Evolutionary conservation across 2,797 vertebrate species (phyloP), one percentile per base, ranked within the genome.

Genomic region (Megalops cyprinoides): DNA sequence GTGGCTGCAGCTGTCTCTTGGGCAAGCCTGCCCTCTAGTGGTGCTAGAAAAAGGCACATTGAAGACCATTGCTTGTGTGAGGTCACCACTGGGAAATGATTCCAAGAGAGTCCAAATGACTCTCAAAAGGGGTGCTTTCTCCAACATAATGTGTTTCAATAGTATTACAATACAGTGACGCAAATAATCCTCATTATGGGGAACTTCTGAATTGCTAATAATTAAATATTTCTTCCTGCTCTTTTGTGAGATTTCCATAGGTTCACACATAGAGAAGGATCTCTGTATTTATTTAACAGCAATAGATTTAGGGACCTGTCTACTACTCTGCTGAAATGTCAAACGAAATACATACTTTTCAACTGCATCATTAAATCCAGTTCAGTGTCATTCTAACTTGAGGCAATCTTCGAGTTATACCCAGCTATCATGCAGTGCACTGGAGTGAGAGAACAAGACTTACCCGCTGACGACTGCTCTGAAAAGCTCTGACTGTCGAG

Each of bases 21-120:
- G 92, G 89, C 89, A 90, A 91, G 86, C 84, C 89, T 92, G 92
- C 91, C 90, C 89, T 91, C 91, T 91, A 80, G 90, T 91, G 92
- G 89, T 55, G 65, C 53, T 23, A 4, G 1, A 8, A 80, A 62
- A 69, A 49, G 46, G 74, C 25, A 28, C 12, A 56, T 18, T 12
- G 28, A 34, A 74, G 25, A 42, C 8, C 48, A 48, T 58, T 31
- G 3, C 20, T 4, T 42, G 8, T 18, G n/a, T 20, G 3, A 39
- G 65, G 18, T 20, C 1, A 69, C 5, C n/a, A n/a, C n/a, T n/a
- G n/a, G n/a, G n/a, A n/a, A n/a, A n/a, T n/a, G n/a, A n/a, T n/a
- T n/a, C n/a, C n/a, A n/a, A n/a, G n/a, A n/a, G n/a, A n/a, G n/a
- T n/a, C n/a, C n/a, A n/a, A n/a, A n/a, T n/a, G n/a, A n/a, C n/a